These are phyloP conservation scores for Eumaeus atala DNA, from an alignment of 1,140 invertebrate genomes.

Conservation along the genomic window DNA sequence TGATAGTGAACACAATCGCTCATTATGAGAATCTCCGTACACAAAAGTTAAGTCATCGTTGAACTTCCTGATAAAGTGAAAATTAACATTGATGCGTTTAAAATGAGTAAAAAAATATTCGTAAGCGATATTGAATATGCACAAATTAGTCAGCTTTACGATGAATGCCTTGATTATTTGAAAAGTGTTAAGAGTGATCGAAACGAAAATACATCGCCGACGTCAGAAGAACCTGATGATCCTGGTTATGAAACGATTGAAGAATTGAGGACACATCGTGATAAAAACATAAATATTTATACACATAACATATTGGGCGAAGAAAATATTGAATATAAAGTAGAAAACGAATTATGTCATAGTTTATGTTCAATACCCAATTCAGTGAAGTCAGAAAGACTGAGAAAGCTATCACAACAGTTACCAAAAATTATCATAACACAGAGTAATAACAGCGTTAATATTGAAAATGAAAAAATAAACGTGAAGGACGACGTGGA, in stretches of 20 bases:
- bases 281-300: constrained; percentile 7
- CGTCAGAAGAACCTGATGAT: constrained; percentile 19
- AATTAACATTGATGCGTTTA: neutral
- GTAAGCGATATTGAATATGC: constrained; percentile 37
- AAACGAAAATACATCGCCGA: constrained; percentile 10
- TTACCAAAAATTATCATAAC: constrained; percentile 63
- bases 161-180: constrained; percentile 59
- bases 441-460: constrained; percentile 49
- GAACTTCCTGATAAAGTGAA: neutral
- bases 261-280: constrained; percentile 21
- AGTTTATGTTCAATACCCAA: constrained; percentile 21
- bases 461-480: constrained; percentile 27
- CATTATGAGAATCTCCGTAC: neutral
- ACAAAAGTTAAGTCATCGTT: neutral
- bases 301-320: constrained; percentile 15
- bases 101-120: constrained; percentile 24
- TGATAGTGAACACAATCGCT: constrained; percentile 23
- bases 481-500: constrained; percentile 18
- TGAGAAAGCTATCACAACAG: constrained; percentile 51
- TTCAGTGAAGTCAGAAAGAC: constrained; percentile 44
- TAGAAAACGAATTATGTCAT: constrained; percentile 33
- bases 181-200: constrained; percentile 25
- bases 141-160: constrained; percentile 52
- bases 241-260: constrained; percentile 43
- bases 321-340: constrained; percentile 29